Evolutionary conservation across 2,797 vertebrate species (phyloP).

Genomic region (Xerus rutilus): DNA sequence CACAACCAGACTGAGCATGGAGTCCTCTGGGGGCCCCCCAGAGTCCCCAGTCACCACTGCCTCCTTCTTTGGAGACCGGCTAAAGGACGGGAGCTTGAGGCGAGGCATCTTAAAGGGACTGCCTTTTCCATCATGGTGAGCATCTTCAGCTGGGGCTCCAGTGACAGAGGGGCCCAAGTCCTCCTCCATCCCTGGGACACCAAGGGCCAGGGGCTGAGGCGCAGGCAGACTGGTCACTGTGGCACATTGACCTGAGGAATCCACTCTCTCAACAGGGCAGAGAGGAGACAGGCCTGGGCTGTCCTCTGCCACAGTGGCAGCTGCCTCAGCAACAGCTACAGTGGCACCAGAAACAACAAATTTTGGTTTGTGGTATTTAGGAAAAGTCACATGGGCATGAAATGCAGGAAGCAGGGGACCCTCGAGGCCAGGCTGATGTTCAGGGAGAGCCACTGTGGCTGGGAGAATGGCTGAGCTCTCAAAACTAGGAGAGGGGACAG

Average conservation of each 20-base stretch:
- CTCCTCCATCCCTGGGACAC: background rate
- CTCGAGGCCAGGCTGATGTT: fast-evolving
- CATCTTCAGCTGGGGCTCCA: background rate
- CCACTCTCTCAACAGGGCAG: fast-evolving
- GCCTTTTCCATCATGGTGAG: conserved; percentile 71
- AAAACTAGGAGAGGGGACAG: fast-evolving
- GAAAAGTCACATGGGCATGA: conserved; percentile 79
- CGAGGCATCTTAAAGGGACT: conserved; percentile 82
- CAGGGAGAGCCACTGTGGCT: fast-evolving
- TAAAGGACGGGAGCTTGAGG: conserved; percentile 84
- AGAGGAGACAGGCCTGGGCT: fast-evolving
- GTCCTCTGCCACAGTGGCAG: fast-evolving
- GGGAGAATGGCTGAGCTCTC: fast-evolving
- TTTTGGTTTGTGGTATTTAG: conserved; percentile 87
- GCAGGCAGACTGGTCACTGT: fast-evolving
- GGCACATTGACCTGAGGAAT: background rate
- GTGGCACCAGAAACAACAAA: conserved; percentile 78
- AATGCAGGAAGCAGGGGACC: background rate
- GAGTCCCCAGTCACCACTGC: background rate
- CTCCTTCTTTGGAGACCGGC: conserved; percentile 85
- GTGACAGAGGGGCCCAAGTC: background rate
- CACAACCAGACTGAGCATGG: background rate
- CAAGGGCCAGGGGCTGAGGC: fast-evolving
- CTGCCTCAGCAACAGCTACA: background rate
- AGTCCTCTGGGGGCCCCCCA: conserved; percentile 48